Evolutionary conservation across 2,888 invertebrate species (phyloP).

Genomic region (Lamellibrachia satsuma): DNA sequence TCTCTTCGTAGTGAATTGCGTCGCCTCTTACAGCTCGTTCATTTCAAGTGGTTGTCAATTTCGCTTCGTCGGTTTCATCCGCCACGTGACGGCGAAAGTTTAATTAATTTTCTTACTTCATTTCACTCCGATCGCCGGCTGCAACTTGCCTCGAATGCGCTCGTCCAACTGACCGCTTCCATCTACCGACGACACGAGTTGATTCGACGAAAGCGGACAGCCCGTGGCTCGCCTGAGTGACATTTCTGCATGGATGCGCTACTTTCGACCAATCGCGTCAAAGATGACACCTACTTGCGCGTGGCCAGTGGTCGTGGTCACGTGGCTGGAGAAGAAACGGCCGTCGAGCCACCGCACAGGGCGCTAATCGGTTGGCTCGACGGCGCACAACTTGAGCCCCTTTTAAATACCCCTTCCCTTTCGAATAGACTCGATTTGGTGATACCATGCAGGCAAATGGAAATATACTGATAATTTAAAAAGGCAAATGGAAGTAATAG

Average conservation of each 20-base stretch:
- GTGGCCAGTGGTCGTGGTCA: neutral
- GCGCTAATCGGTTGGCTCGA: neutral
- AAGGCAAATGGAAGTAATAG: neutral
- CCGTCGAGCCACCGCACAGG: neutral
- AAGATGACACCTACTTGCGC: constrained; percentile 1
- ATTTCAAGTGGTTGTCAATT: constrained; percentile 17
- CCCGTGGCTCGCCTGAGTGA: neutral
- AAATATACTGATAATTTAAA: neutral
- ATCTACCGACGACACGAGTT: neutral
- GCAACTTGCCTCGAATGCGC: neutral
- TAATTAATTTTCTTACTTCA: constrained; percentile 13
- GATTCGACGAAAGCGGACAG: constrained; percentile 17
- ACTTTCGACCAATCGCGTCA: constrained; percentile 5
- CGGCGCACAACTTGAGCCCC: neutral
- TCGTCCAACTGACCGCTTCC: neutral
- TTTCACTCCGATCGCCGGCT: constrained; percentile 12
- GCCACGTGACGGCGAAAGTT: constrained; percentile 17
- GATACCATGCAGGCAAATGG: neutral
- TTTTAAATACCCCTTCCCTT: neutral
- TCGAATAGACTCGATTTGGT: neutral
- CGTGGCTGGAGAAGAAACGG: neutral
- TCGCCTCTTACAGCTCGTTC: neutral
- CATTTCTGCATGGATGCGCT: constrained; percentile 13
- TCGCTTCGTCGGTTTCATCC: neutral
- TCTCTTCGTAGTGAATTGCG: neutral